These are phyloP conservation scores for Marmota monax DNA, from an alignment of 2,113 vertebrate species.

Conservation along the genomic window DNA sequence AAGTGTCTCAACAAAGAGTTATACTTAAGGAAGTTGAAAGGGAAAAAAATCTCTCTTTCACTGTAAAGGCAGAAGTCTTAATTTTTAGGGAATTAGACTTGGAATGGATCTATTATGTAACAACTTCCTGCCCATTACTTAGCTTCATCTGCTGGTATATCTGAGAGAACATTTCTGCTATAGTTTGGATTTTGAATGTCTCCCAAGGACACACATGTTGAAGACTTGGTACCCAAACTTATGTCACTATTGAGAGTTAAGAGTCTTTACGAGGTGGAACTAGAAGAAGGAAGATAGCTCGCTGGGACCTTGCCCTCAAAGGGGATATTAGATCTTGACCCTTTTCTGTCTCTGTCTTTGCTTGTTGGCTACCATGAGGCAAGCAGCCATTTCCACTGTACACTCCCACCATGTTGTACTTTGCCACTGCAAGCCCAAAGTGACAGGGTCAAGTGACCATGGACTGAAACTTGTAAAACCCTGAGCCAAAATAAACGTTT, in stretches of 20 bases:
- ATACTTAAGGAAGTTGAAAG: not conserved
- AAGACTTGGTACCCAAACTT: no score
- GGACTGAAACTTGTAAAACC: not conserved
- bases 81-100: not conserved
- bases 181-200: not conserved
- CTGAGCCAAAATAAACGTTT: not conserved
- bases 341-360: not conserved
- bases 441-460: no score
- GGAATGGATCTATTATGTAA: not conserved
- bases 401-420: no score
- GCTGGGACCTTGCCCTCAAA: fast-evolving
- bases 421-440: not conserved
- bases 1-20: not conserved
- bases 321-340: not conserved
- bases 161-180: not conserved
- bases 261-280: not conserved
- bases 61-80: not conserved
- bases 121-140: not conserved
- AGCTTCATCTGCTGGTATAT: not conserved
- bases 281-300: not conserved
- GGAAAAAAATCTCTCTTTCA: not conserved
- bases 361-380: not conserved
- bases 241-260: not conserved
- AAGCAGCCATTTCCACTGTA: not conserved
- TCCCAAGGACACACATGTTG: not conserved